These are phyloP conservation scores for Montipora sp. DNA, from an alignment of 64 coral and sea anemone species.

Conservation along the genomic window DNA sequence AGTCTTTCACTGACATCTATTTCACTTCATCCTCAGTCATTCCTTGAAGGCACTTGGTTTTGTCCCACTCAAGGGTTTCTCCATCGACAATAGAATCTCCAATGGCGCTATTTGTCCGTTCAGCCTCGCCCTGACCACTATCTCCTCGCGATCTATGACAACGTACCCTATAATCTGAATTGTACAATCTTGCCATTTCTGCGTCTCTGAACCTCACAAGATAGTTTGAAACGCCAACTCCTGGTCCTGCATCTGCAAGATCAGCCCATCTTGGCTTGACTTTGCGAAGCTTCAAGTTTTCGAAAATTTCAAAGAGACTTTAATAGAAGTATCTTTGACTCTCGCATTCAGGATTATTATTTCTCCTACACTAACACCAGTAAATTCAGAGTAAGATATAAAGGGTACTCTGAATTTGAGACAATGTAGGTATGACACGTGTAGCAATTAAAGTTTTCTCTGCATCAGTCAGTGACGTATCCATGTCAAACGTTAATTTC, in stretches of 20 bases:
- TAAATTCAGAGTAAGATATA: no score
- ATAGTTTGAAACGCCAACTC: conserved; percentile 17
- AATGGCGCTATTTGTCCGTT: conserved; percentile 39
- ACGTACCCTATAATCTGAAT: background rate
- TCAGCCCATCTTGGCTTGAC: background rate
- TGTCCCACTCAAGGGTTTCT: conserved; percentile 21
- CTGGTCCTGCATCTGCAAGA: conserved; percentile 46
- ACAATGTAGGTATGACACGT: no score
- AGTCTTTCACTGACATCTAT: conserved; percentile 15
- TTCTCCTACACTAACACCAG: no score
- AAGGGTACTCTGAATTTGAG: no score
- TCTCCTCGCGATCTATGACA: background rate
- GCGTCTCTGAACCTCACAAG: conserved; percentile 31
- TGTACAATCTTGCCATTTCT: conserved; percentile 1
- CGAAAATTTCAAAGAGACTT: no score
- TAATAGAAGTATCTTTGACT: no score
- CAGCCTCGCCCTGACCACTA: conserved; percentile 27
- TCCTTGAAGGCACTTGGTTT: background rate
- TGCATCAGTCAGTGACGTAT: no score
- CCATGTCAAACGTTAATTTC: no score
- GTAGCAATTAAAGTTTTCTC: no score
- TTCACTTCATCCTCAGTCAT: background rate
- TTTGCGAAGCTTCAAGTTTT: no score
- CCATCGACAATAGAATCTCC: conserved; percentile 46
- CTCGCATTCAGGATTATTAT: no score